Evolutionary conservation across 2,113 vertebrate genomes (phyloP), one percentile per base, ranked within the genome.

Genomic region (Marmota monax): DNA sequence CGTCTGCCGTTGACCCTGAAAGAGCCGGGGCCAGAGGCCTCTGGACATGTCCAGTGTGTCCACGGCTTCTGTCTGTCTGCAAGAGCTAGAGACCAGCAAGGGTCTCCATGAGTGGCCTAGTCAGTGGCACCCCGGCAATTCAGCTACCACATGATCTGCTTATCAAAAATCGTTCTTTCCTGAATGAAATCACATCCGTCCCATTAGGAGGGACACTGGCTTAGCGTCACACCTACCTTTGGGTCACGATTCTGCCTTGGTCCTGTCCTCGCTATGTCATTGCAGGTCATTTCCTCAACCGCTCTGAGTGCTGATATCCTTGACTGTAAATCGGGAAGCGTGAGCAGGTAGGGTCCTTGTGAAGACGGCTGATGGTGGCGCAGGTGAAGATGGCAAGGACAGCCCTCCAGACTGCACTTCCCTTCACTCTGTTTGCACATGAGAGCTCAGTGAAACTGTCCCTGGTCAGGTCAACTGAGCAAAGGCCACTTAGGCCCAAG

Each of bases 351-450:
- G 27, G 34, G 70, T 61, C 1, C 0, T 18, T 16, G 12, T 5
- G n/a, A 70, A 1, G 27, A 58, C 12, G 16, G 34, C 14, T 7
- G n/a, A 32, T 1, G 1, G n/a, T 22, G 8, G 6, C 6, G 7
- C 34, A 63, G 45, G 18, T 42, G 25, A 53, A 63, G 32, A 37
- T 0, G 5, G 27, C 2, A 12, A 69, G 14, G 42, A 51, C 11
- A 0, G 1, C 8, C 34, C 39, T 56, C 48, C 27, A 16, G 34
- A 29, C 61, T 8, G 0, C 5, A 6, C 37, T 42, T 72, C 25
- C 42, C 22, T 23, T 85, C 34, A 23, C 11, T 34, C 32, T 42
- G 8, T 27, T 29, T 45, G 51, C 56, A 58, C 14, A n/a, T 5
- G 7, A 84, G 37, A 61, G 42, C 65, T 53, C 17, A 29, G 2